Evolutionary conservation across 2,888 invertebrate species (phyloP).

Genomic region (Lasiommata megera): DNA sequence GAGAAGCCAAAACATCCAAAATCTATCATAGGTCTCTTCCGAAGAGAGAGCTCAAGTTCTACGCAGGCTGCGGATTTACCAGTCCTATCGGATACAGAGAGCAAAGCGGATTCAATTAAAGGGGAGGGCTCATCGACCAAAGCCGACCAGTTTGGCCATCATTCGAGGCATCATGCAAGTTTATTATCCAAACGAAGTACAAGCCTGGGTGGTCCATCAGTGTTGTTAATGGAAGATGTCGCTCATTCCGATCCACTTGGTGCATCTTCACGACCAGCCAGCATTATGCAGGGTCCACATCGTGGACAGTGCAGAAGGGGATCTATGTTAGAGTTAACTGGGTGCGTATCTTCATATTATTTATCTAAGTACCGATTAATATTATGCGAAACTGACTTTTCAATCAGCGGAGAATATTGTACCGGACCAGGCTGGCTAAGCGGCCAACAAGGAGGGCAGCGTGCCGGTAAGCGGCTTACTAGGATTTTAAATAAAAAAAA

Average conservation of each 20-base stretch:
- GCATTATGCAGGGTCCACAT: conserved; percentile 81
- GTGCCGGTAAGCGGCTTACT: no score
- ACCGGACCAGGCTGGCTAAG: no score
- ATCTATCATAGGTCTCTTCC: conserved; percentile 94
- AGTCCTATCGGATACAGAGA: conserved; percentile 81
- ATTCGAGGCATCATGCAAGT: conserved; percentile 61
- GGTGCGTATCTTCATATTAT: conserved; percentile 72
- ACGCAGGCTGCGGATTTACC: conserved; percentile 81
- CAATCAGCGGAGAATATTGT: no score
- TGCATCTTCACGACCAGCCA: conserved; percentile 82
- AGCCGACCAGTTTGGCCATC: conserved; percentile 37
- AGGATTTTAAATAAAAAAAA: no score
- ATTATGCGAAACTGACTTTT: no score
- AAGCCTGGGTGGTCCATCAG: conserved; percentile 74
- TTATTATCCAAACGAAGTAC: conserved; percentile 70
- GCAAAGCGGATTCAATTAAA: conserved; percentile 68
- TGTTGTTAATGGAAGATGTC: conserved; percentile 83
- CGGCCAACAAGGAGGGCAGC: no score
- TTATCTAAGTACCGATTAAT: no score
- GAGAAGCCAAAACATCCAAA: conserved; percentile 92
- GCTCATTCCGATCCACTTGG: conserved; percentile 83
- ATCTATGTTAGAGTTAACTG: conserved; percentile 91
- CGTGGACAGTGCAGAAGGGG: conserved; percentile 87
- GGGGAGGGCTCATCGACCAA: conserved; percentile 45
- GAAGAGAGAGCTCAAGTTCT: conserved; percentile 90